Base-by-base conservation (phyloP, 2,888 invertebrate species). In the Pterostichus madidus region DNA sequence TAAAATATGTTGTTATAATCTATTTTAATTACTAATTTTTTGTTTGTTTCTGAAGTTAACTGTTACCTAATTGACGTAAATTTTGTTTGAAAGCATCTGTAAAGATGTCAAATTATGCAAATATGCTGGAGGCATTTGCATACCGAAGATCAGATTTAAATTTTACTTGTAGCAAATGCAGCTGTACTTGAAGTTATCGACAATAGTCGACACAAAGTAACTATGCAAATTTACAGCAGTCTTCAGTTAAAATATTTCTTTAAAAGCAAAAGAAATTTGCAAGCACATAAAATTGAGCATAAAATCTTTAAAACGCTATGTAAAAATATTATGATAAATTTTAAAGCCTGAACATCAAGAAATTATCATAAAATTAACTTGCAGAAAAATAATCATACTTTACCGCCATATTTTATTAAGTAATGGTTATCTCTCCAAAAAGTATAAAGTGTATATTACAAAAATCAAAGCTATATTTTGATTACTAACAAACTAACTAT, bases 121-220 rank as follows among this genome's bases (percentile, higher is more conserved):
- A 61, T 61, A 56, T 56, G 15, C 53, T 56, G 15, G 15, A 56
- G 17, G 15, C 15, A 17, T 13, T 15, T 15, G 15, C 13, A 8
- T 56, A 56, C 15, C 53, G 53, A 56, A 56, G 53, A 56, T 56
- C 53, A 56, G 15, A 56, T 17, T 56, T 56, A 56, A 56, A 56
- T 56, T 56, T 56, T 56, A 56, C 53, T 56, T n/a, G n/a, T 17
- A 24, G 24, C 3, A 24, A 24, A 24, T 24, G 24, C 24, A 24
- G 24, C 3, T 24, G 24, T 24, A 15, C 53, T 56, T 56, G 53
- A 24, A 56, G 8, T 56, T 56, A 56, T 56, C 4, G 53, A 56
- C 8, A 56, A 17, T 56, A 56, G 17, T 8, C 17, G 13, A 17
- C n/a, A 56, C 8, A 56, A 56, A 15, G 8, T 56, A 56, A 4